Evolutionary conservation across 35 echinoderm and acorn worm genomes (phyloP), one percentile per base, ranked within the genome.

Genomic region (Ptychodera flava): DNA sequence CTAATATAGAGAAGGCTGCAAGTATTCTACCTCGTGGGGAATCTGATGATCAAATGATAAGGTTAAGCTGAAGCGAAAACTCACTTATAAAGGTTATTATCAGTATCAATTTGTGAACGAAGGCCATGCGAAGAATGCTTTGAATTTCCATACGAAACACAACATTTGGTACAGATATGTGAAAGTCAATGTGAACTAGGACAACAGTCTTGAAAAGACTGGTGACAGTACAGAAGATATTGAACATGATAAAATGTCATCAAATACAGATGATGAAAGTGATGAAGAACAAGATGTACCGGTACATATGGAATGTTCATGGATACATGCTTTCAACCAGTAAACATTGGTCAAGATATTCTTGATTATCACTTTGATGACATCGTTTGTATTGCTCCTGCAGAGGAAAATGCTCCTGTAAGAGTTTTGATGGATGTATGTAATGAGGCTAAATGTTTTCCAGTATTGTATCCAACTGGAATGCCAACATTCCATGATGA

Each of bases 321-420:
- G n/a, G n/a, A n/a, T n/a, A n/a, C n/a, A n/a, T n/a, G n/a, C n/a
- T n/a, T n/a, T n/a, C n/a, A n/a, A n/a, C n/a, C n/a, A n/a, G n/a
- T n/a, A n/a, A n/a, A n/a, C n/a, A n/a, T n/a, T n/a, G n/a, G n/a
- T n/a, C n/a, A n/a, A n/a, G n/a, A n/a, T n/a, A n/a, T n/a, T n/a
- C n/a, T n/a, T n/a, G n/a, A n/a, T n/a, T n/a, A n/a, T n/a, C n/a
- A n/a, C n/a, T n/a, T n/a, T n/a, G n/a, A 85, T 89, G 87, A 91
- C 28, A 89, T 91, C 34, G 36, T 89, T 28, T 91, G 76, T 38
- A 76, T 88, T 78, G 93, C 93, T 1, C 93, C 90, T 52, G 82
- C 85, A 91, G 93, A 91, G 91, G 87, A 86, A 38, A 95, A 95
- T 80, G 89, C 30, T 32, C 93, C 93, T 78, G 82, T 91, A 36